Evolutionary conservation across 2,888 invertebrate species (phyloP).

Genomic region (Phasia obesa): DNA sequence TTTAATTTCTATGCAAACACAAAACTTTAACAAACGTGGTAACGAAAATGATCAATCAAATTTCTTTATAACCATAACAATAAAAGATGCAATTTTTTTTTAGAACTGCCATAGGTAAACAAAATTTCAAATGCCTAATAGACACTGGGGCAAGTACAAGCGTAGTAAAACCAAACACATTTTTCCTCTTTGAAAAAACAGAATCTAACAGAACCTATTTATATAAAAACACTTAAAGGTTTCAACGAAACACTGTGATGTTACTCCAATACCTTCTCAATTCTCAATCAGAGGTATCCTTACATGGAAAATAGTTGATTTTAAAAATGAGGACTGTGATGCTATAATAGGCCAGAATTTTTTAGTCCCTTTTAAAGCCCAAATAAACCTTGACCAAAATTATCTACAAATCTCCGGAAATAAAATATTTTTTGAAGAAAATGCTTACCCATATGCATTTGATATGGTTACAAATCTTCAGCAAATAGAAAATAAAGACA

Average conservation of each 20-base stretch:
- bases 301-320: slow-evolving; percentile 19
- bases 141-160: slow-evolving; percentile 1
- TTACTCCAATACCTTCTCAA: not conserved
- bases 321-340: not conserved
- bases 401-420: no score
- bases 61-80: no score
- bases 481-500: no score
- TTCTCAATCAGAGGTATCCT: not conserved
- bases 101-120: no score
- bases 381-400: not conserved
- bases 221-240: not conserved
- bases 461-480: no score
- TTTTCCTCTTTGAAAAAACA: slow-evolving; percentile 2
- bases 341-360: not conserved
- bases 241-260: no score
- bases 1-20: no score
- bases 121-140: slow-evolving; percentile 22
- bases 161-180: not conserved
- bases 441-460: no score
- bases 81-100: no score
- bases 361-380: not conserved
- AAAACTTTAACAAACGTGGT: no score
- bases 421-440: no score
- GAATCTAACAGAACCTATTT: not conserved
- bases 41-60: no score